Conservation (phyloP, 2,888 invertebrate species). For the Caenorhabditis sinica region DNA sequence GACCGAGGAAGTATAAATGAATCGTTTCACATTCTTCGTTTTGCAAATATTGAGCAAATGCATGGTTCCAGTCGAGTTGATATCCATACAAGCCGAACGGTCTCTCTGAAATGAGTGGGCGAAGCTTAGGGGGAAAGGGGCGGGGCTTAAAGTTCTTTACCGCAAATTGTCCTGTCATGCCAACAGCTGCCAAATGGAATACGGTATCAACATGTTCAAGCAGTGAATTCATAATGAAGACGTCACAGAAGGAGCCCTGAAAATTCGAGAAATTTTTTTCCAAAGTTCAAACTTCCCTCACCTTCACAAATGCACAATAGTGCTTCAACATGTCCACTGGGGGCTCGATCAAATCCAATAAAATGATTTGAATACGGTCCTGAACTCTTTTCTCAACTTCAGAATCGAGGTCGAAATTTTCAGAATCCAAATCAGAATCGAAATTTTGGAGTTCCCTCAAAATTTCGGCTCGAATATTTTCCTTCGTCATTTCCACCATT, state of each 20-base stretch:
- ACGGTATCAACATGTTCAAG: constrained; percentile 41
- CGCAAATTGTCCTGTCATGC: constrained; percentile 59
- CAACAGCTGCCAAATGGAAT: constrained; percentile 62
- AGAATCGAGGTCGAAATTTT: background rate
- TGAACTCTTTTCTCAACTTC: constrained; percentile 4
- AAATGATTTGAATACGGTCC: constrained; percentile 7
- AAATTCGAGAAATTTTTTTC: background rate
- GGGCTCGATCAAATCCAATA: constrained; percentile 33
- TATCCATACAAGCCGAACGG: constrained; percentile 44
- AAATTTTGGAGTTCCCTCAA: background rate
- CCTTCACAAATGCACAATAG: constrained; percentile 23
- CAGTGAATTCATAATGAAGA: constrained; percentile 18
- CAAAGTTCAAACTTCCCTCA: background rate
- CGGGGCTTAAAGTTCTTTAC: constrained; percentile 15
- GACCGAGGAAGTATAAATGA: constrained; percentile 57
- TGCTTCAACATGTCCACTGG: background rate
- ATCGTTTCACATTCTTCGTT: constrained; percentile 33
- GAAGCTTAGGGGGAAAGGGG: background rate
- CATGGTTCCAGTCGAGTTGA: constrained; percentile 50
- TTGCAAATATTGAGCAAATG: constrained; percentile 35
- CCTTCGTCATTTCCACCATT: background rate
- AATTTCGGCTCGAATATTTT: constrained; percentile 7
- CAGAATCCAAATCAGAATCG: no score
- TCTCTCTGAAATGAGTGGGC: constrained; percentile 32
- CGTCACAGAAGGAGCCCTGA: constrained; percentile 54